Percentiles rank a stretch among this genome's conserved stretches.
phyloP scores from a whole-genome alignment of 2,888 invertebrate genomes.

The Aphidoletes aphidimyza region DNA sequence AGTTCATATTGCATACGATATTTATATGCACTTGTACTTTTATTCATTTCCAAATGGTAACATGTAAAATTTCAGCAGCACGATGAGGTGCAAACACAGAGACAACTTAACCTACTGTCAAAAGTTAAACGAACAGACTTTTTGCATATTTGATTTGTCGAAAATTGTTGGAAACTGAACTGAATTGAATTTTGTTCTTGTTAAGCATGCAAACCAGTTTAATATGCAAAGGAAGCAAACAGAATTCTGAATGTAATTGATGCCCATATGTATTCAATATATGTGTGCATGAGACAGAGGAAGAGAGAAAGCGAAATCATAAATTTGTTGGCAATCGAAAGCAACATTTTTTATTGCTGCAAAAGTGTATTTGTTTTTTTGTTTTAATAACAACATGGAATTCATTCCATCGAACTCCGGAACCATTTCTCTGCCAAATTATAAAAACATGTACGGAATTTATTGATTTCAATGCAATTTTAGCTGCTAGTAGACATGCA shows the following conservation, averaged over 20 bases:
- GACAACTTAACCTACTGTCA: background rate
- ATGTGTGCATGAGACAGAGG: too few relatives aligned
- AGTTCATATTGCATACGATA: background rate
- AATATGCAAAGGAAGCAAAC: background rate
- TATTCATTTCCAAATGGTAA: background rate
- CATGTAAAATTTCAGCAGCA: background rate
- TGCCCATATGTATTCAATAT: slow-evolving; percentile 13
- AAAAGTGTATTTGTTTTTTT: background rate
- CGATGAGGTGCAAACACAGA: slow-evolving; percentile 7
- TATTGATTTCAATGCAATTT: background rate
- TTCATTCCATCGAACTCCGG: too few relatives aligned
- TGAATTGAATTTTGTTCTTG: slow-evolving; percentile 8
- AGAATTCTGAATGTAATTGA: slow-evolving; percentile 26
- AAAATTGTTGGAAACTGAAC: background rate
- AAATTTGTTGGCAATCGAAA: too few relatives aligned
- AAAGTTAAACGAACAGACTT: slow-evolving; percentile 2
- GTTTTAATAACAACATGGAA: too few relatives aligned
- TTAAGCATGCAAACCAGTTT: background rate
- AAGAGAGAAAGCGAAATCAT: too few relatives aligned
- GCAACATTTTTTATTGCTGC: background rate
- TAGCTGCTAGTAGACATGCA: background rate
- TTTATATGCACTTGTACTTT: background rate
- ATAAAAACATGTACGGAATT: background rate
- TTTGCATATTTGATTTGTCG: slow-evolving; percentile 3
- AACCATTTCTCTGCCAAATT: background rate